Evolutionary conservation across 1,140 invertebrate species (phyloP).

Genomic region (Hestina assimilis): DNA sequence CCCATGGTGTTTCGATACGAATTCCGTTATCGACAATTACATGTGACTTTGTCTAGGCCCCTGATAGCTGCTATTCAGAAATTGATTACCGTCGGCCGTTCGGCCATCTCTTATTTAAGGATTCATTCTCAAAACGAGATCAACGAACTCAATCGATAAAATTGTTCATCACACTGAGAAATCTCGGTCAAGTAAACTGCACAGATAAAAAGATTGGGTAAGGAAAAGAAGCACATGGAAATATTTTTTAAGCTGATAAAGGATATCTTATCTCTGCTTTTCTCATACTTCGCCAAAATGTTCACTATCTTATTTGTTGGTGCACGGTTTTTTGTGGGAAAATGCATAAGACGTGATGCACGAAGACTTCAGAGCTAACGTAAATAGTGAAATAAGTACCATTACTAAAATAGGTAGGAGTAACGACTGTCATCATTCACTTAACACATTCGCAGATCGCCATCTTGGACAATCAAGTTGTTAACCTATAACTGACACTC

Average conservation of each 20-base stretch:
- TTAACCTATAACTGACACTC: conserved; percentile 59
- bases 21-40: too few relatives aligned
- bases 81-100: too few relatives aligned
- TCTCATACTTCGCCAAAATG: conserved; percentile 18
- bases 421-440: conserved; percentile 59
- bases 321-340: background rate
- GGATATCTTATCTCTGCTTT: conserved; percentile 46
- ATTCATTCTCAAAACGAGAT: conserved; percentile 21
- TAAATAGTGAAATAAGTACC: background rate
- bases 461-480: conserved; percentile 65
- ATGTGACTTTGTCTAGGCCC: too few relatives aligned
- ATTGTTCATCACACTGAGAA: conserved; percentile 27
- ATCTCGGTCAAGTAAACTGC: conserved; percentile 65
- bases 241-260: conserved; percentile 38
- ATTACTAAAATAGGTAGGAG: conserved; percentile 46
- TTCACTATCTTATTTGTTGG: conserved; percentile 1
- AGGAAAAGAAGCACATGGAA: conserved; percentile 44
- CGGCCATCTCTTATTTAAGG: too few relatives aligned
- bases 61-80: too few relatives aligned
- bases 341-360: background rate
- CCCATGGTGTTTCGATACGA: too few relatives aligned
- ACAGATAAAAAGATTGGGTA: conserved; percentile 46
- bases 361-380: background rate
- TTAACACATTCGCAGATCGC: conserved; percentile 61
- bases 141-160: conserved; percentile 27